Percentiles rank a stretch among this genome's conserved stretches.
phyloP scores from a whole-genome alignment of 1,140 invertebrate species.

The Asobara japonica region DNA sequence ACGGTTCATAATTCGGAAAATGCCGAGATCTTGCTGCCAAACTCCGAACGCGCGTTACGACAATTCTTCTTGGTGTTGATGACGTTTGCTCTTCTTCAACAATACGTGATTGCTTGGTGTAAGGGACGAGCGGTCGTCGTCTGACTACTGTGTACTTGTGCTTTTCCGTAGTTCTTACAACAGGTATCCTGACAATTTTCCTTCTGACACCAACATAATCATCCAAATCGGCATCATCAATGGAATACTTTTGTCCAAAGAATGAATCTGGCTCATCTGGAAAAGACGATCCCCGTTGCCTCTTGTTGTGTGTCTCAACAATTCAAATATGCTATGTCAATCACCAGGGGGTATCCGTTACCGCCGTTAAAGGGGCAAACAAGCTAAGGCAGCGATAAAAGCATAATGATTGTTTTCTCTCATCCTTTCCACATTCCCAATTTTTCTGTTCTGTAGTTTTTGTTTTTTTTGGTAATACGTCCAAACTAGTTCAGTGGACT shows the following conservation, averaged over 20 bases:
- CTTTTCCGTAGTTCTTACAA: slow-evolving; percentile 48
- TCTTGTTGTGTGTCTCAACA: slow-evolving; percentile 26
- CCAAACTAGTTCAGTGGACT: slow-evolving; percentile 6
- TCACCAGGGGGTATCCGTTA: slow-evolving; percentile 24
- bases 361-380: slow-evolving; percentile 16
- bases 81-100: slow-evolving; percentile 18
- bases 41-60: slow-evolving; percentile 56
- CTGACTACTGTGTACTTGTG: slow-evolving; percentile 61
- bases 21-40: slow-evolving; percentile 31
- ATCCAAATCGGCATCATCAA: slow-evolving; percentile 22
- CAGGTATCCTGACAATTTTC: slow-evolving; percentile 56
- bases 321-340: slow-evolving; percentile 11
- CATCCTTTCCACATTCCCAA: slow-evolving; percentile 4
- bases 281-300: slow-evolving; percentile 49
- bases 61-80: slow-evolving; percentile 50
- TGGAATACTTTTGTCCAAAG: slow-evolving; percentile 32
- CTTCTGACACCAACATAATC: slow-evolving; percentile 41
- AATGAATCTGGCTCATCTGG: slow-evolving; percentile 51
- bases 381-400: slow-evolving; percentile 39
- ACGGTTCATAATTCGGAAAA: slow-evolving; percentile 9
- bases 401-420: slow-evolving; percentile 27
- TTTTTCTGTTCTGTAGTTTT: slow-evolving; percentile 9
- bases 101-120: slow-evolving; percentile 35
- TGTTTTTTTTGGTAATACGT: slow-evolving; percentile 7
- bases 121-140: slow-evolving; percentile 51